These are phyloP conservation scores for Drosophila formosana DNA, from an alignment of 2,888 invertebrate species.

Conservation along the genomic window DNA sequence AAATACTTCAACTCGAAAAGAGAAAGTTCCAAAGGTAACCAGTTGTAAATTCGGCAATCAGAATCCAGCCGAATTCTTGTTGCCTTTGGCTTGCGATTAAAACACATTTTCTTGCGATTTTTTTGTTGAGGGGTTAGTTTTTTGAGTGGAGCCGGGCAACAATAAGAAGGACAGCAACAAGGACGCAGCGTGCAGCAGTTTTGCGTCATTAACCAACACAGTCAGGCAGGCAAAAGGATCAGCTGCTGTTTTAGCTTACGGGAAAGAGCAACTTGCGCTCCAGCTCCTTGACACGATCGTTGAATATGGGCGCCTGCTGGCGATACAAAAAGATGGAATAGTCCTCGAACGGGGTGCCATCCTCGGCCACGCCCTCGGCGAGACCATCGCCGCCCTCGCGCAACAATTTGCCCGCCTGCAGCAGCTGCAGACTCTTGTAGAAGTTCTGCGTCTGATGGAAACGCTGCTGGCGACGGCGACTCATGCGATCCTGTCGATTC, in stretches of 20 bases:
- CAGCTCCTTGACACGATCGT: constrained; percentile 93
- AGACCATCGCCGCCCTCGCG: constrained; percentile 85
- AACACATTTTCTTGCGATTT: constrained; percentile 1
- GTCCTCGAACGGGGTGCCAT: constrained; percentile 90
- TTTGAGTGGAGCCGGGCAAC: neutral
- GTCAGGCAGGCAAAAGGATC: constrained; percentile 38
- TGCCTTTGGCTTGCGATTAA: neutral
- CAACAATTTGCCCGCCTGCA: constrained; percentile 89
- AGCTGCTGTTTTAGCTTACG: constrained; percentile 86
- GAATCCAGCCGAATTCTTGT: constrained; percentile 23
- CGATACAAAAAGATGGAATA: constrained; percentile 94
- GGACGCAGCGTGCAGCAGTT: constrained; percentile 45
- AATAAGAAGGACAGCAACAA: constrained; percentile 6
- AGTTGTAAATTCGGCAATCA: neutral
- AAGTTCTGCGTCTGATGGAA: constrained; percentile 93
- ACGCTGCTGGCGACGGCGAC: constrained; percentile 89
- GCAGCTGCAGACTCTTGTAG: constrained; percentile 93
- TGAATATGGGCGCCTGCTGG: constrained; percentile 93
- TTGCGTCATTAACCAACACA: constrained; percentile 39
- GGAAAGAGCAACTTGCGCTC: constrained; percentile 91
- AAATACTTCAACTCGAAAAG: constrained; percentile 6
- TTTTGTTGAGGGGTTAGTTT: neutral
- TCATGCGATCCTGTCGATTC: constrained; percentile 88
- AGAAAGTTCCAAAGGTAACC: neutral
- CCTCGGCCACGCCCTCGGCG: constrained; percentile 85